Conservation (phyloP, 2,888 invertebrate species). For the Ypsolopha scabrella region DNA sequence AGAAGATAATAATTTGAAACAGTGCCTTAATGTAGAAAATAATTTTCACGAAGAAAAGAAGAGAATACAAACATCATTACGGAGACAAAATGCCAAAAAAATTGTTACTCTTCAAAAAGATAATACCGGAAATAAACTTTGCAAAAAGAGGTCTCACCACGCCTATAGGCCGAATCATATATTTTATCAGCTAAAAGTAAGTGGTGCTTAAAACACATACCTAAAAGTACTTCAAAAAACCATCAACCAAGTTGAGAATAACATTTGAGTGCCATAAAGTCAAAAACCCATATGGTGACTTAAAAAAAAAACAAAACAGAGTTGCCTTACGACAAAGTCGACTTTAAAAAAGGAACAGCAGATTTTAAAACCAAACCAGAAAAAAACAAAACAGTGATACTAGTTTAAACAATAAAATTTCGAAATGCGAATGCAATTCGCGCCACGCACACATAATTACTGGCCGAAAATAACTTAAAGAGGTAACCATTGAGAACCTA, state of each 20-base stretch:
- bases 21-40: conserved; percentile 55
- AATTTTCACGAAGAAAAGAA: conserved; percentile 44
- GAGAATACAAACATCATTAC: conserved; percentile 36
- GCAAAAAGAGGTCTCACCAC: conserved; percentile 61
- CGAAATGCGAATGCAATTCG: conserved; percentile 61
- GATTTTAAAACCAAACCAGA: conserved; percentile 15
- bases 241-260: conserved; percentile 52
- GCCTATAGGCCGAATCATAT: conserved; percentile 48
- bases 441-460: conserved; percentile 23
- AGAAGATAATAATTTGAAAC: conserved; percentile 33
- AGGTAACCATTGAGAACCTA: conserved; percentile 2
- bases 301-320: conserved; percentile 19
- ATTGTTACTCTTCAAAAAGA: conserved; percentile 59
- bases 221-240: conserved; percentile 2
- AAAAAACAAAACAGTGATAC: conserved; percentile 35
- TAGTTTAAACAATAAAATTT: conserved; percentile 22
- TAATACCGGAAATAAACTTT: conserved; percentile 62
- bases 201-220: conserved; percentile 23
- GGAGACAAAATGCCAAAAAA: conserved; percentile 69
- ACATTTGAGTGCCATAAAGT: conserved; percentile 47
- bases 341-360: conserved; percentile 16
- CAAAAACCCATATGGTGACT: conserved; percentile 43
- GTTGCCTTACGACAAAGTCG: conserved; percentile 67
- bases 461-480: conserved; percentile 48
- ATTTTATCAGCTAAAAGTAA: conserved; percentile 51